Conservation (phyloP, 1,140 invertebrate species). For the Cherax quadricarinatus region DNA sequence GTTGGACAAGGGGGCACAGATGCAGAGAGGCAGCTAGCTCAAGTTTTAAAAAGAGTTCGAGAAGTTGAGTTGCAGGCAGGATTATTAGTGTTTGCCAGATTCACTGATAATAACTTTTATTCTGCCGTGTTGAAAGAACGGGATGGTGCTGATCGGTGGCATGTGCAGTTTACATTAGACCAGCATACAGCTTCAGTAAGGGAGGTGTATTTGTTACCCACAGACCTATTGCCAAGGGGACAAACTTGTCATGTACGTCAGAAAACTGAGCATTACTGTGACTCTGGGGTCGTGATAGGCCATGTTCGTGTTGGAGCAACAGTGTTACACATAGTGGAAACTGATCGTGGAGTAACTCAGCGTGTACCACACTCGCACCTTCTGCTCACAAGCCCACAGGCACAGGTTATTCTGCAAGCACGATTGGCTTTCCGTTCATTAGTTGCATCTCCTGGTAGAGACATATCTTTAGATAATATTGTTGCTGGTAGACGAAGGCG, state of each 20-base stretch:
- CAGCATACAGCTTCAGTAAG: conserved; percentile 56
- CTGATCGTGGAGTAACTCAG: conserved; percentile 51
- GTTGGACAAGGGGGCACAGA: conserved; percentile 42
- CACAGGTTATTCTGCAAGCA: conserved; percentile 59
- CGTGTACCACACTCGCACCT: conserved; percentile 70
- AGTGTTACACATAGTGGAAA: conserved; percentile 65
- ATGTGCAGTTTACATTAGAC: conserved; percentile 69
- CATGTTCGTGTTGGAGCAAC: conserved; percentile 55
- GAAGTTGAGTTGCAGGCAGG: conserved; percentile 50
- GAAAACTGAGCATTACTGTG: conserved; percentile 63
- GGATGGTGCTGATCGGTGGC: conserved; percentile 59
- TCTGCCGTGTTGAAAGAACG: conserved; percentile 65
- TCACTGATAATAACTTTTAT: conserved; percentile 71
- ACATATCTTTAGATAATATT: conserved; percentile 72
- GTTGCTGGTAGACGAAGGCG: conserved; percentile 63
- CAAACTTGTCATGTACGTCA: conserved; percentile 60
- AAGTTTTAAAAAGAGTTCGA: conserved; percentile 63
- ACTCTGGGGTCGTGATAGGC: conserved; percentile 64
- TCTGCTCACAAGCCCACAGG: conserved; percentile 50
- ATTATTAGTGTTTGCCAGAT: conserved; percentile 70
- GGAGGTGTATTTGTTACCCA: conserved; percentile 69
- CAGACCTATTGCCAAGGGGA: conserved; percentile 66
- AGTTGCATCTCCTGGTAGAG: conserved; percentile 68
- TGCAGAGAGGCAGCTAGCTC: conserved; percentile 60
- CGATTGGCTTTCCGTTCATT: conserved; percentile 60